phyloP scores from a whole-genome alignment of 2,888 invertebrate genomes.

The Pristionchus mayeri region DNA sequence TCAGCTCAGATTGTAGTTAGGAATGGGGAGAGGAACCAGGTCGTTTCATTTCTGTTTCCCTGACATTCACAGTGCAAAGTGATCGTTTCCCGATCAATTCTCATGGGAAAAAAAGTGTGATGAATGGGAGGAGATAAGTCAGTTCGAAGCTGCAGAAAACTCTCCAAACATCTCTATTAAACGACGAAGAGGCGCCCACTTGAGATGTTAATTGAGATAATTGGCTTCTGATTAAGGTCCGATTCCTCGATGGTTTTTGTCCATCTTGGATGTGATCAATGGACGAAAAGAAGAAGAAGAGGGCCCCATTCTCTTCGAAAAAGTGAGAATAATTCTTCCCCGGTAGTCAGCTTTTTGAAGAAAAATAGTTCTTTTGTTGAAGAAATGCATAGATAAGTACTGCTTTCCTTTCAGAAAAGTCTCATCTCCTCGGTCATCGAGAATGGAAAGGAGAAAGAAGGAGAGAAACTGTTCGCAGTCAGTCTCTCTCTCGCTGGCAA shows the following conservation, averaged over 20 bases:
- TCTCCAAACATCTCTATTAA: neutral
- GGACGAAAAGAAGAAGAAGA: conserved; percentile 4
- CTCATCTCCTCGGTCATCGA: neutral
- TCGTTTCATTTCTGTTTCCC: neutral
- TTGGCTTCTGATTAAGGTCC: neutral
- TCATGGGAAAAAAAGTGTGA: neutral
- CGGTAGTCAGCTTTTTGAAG: neutral
- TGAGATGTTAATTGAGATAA: neutral
- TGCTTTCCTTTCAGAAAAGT: neutral
- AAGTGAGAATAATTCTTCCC: neutral
- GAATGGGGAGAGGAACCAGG: neutral
- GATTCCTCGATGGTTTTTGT: neutral
- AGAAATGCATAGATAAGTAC: neutral
- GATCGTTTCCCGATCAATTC: neutral
- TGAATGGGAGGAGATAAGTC: neutral
- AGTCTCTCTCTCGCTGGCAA: neutral
- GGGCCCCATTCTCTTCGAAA: neutral
- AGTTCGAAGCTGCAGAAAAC: neutral
- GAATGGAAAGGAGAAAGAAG: neutral
- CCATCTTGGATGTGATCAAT: neutral
- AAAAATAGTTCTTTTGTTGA: neutral
- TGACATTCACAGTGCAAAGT: neutral
- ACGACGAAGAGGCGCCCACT: too few species aligned
- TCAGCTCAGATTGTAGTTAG: too few species aligned
- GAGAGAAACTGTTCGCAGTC: neutral